phyloP scores from a whole-genome alignment of 2,797 vertebrate species.

The Melanotaenia nigrans region DNA sequence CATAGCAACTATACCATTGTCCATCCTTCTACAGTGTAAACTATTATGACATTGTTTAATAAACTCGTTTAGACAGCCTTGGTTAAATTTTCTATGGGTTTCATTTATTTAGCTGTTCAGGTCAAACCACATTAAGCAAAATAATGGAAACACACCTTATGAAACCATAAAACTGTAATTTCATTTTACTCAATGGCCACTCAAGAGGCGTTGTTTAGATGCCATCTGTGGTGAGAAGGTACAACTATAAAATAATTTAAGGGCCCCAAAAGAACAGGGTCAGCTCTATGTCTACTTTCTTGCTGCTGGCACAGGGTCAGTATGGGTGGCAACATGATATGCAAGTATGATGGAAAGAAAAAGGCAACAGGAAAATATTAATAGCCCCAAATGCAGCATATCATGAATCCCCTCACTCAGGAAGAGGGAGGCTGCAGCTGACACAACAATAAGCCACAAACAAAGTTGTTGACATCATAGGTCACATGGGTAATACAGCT shows the following conservation, averaged over 20 bases:
- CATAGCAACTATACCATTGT: too few relatives aligned
- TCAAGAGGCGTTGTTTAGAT: too few relatives aligned
- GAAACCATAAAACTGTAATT: too few relatives aligned
- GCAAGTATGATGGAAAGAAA: background rate
- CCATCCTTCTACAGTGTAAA: background rate
- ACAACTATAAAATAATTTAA: background rate
- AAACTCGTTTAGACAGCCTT: background rate
- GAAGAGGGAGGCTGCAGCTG: background rate
- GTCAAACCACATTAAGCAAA: background rate
- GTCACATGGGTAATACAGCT: background rate
- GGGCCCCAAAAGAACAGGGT: background rate
- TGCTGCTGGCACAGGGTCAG: background rate
- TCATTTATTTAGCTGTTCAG: background rate
- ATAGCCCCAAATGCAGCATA: too few relatives aligned
- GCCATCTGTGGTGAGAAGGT: too few relatives aligned
- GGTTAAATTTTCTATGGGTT: background rate
- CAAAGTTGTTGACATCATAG: background rate
- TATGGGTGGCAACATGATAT: background rate
- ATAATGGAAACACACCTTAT: background rate
- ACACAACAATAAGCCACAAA: background rate
- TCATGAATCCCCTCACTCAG: background rate
- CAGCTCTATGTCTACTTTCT: background rate
- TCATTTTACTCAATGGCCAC: too few relatives aligned
- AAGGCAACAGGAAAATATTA: background rate
- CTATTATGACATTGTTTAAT: background rate